A percentile compares a stretch with the other conserved stretches of the same genome.
These are phyloP conservation scores for Teleopsis dalmanni DNA, from an alignment of 1,140 invertebrate genomes.

Conservation along the genomic window DNA sequence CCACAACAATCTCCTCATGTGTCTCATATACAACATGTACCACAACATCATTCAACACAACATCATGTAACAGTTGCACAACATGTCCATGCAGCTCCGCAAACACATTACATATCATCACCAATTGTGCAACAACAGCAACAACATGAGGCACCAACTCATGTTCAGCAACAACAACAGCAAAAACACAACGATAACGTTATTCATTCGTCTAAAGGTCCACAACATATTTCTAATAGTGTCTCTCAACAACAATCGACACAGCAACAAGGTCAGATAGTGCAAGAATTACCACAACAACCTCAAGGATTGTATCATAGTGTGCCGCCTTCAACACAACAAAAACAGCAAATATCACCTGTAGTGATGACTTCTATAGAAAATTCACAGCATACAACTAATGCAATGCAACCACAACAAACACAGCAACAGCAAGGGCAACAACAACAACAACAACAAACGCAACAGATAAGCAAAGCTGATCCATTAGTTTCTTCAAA, in stretches of 20 bases:
- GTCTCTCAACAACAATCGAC: constrained; percentile 19
- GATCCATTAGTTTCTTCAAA: not conserved
- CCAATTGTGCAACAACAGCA: constrained; percentile 32
- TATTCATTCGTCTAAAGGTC: no score
- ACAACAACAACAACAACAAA: constrained; percentile 9
- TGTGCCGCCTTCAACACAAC: no score
- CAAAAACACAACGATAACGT: no score
- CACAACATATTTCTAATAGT: no score
- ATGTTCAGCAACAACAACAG: constrained; percentile 23
- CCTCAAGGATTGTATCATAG: no score
- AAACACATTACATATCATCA: no score
- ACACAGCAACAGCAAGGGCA: not conserved
- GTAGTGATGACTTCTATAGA: no score
- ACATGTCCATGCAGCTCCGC: constrained; percentile 42
- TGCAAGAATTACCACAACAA: not conserved
- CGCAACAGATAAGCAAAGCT: constrained; percentile 7
- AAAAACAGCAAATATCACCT: no score
- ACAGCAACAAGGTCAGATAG: constrained; percentile 4
- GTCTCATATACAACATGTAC: constrained; percentile 18
- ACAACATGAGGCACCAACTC: constrained; percentile 22
- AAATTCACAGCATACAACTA: no score
- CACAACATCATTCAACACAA: constrained; percentile 15
- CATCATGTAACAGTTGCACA: constrained; percentile 43
- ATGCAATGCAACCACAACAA: not conserved
- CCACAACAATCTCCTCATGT: constrained; percentile 26